Conservation (phyloP, 2,888 invertebrate species). For the Calephelis perditalis region DNA sequence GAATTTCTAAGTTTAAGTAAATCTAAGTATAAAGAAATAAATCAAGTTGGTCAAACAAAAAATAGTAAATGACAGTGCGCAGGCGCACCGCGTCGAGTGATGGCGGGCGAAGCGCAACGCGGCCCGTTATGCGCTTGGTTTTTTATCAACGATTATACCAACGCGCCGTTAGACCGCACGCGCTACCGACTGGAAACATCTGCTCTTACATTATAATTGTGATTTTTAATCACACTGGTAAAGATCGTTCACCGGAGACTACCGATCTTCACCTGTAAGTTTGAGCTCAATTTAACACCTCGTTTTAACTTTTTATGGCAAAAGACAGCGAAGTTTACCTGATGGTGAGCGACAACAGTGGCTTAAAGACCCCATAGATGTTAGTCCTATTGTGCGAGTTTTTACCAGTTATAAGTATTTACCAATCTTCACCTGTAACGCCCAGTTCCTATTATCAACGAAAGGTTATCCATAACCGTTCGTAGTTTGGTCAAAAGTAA, state of each 20-base stretch:
- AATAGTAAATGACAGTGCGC: slow-evolving; percentile 11
- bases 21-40: background rate
- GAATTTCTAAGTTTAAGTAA: background rate
- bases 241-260: slow-evolving; percentile 4
- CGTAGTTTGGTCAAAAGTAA: too few species aligned
- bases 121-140: slow-evolving; percentile 62
- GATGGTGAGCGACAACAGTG: too few species aligned
- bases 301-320: too few species aligned
- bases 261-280: too few species aligned
- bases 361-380: too few species aligned
- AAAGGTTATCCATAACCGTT: too few species aligned
- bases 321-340: too few species aligned
- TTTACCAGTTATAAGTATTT: too few species aligned
- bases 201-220: slow-evolving; percentile 16
- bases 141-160: slow-evolving; percentile 64
- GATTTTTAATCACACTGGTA: slow-evolving; percentile 10
- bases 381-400: too few species aligned
- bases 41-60: slow-evolving; percentile 10
- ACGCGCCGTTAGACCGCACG: slow-evolving; percentile 61
- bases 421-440: too few species aligned
- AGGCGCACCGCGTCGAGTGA: slow-evolving; percentile 37
- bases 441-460: too few species aligned
- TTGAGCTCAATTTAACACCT: too few species aligned
- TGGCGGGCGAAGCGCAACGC: slow-evolving; percentile 61
- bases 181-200: slow-evolving; percentile 32